Conservation (phyloP, 2,797 vertebrate genomes). For the Monodelphis domestica region DNA sequence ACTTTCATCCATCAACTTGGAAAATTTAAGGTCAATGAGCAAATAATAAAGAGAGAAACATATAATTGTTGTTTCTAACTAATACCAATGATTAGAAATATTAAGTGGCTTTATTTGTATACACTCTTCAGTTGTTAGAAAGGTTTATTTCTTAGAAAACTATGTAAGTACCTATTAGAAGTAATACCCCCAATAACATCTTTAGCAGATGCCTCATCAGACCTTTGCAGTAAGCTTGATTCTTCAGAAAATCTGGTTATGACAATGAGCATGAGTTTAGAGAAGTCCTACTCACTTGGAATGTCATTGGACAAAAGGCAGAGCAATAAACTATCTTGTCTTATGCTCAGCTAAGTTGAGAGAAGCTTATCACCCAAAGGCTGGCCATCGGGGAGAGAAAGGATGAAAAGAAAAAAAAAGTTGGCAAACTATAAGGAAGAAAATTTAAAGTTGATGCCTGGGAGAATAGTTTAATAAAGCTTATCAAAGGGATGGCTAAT, state of each 20-base stretch:
- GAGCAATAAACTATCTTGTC: neutral
- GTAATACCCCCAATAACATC: too few relatives aligned
- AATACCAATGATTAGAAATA: conserved; percentile 37
- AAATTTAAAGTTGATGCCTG: neutral
- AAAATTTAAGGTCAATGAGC: conserved; percentile 16
- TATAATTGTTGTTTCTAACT: neutral
- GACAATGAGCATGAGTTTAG: neutral
- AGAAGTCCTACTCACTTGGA: neutral
- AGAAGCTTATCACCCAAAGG: neutral
- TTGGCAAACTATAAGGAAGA: neutral
- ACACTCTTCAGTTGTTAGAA: conserved; percentile 27
- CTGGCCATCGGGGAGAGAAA: neutral
- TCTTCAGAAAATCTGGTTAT: neutral
- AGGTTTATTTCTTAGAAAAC: conserved; percentile 11
- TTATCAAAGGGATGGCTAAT: neutral
- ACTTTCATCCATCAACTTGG: conserved; percentile 12
- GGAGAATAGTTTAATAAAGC: neutral
- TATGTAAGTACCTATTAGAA: neutral
- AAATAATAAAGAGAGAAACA: neutral
- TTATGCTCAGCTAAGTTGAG: neutral
- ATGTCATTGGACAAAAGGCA: neutral
- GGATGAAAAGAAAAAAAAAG: neutral
- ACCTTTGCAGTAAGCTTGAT: neutral
- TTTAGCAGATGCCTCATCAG: neutral
- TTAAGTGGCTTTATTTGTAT: conserved; percentile 26